Evolutionary conservation across 2,113 vertebrate genomes (phyloP), one percentile per base, ranked within the genome.

Genomic region (Phyllostomus discolor): DNA sequence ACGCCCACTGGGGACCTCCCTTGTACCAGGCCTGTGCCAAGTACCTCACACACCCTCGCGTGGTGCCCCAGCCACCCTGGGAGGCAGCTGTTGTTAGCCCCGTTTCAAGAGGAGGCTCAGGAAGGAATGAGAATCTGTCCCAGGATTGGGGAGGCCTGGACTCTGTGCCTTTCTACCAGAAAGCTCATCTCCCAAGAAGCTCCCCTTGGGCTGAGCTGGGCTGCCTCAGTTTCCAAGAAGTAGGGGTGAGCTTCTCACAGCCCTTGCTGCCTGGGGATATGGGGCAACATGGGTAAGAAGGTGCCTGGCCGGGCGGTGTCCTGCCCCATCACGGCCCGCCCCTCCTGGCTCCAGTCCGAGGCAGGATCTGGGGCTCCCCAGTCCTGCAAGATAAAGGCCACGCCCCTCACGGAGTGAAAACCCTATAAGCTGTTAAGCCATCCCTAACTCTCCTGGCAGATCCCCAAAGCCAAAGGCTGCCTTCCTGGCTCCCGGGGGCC

Each of bases 211-310:
- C 80, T 16, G 6, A n/a, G 48, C 43, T 72, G 62, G 73, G 87
- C 69, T 73, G 72, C 73, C 64, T 93, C 70, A 3, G 35, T 95
- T 88, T 81, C 88, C 12, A 38, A 64, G 48, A 95, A 82, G 75
- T 17, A 33, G 38, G 17, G 46, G 17, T 12, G 6, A 78, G 22
- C 43, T 38, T 94, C 76, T 73, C 41, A 76, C 80, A 59, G 59
- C 33, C 35, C 64, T 79, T 46, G 54, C 87, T 43, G 72, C 48
- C 54, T 46, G 84, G 16, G 35, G 17, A 64, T 7, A 59, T 12
- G 38, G 4, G 20, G 33, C 16, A 28, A 16, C 4, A 1, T 28
- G n/a, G n/a, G 86, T n/a, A 46, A 70, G 48, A 54, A 50, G 81
- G 31, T 38, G 14, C 33, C 67, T 35, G 59, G 41, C 52, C 28